Conservation (phyloP, 2,113 vertebrate species). For the Athene cunicularia region DNA sequence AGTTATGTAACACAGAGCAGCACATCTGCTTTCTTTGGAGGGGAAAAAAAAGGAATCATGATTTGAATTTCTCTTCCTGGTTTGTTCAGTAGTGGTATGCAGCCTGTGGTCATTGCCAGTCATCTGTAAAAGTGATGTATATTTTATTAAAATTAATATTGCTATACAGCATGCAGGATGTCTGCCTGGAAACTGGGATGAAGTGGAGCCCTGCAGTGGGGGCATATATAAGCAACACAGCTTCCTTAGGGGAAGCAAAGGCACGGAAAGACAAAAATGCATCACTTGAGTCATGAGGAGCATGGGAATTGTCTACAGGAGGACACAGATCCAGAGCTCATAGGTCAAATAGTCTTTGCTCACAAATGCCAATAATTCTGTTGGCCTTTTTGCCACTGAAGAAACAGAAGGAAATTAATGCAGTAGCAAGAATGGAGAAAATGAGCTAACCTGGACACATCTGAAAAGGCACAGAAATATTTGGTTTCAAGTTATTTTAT, state of each 20-base stretch:
- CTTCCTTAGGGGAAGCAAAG: neutral
- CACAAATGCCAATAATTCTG: neutral
- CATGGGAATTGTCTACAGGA: neutral
- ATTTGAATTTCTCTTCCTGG: neutral
- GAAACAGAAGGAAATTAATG: neutral
- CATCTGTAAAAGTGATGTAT: neutral
- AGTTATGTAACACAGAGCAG: neutral
- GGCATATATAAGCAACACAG: neutral
- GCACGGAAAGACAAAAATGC: neutral
- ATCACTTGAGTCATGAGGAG: neutral
- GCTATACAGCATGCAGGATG: neutral
- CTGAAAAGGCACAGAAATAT: neutral
- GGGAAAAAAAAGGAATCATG: fast-evolving
- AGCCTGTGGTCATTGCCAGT: neutral
- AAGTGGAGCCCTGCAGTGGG: neutral
- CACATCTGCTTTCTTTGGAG: neutral
- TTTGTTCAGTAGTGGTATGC: neutral
- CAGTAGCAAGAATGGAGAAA: neutral
- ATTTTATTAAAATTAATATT: neutral
- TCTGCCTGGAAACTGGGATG: neutral
- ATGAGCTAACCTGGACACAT: neutral
- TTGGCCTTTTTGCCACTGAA: neutral
- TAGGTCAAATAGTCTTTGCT: neutral
- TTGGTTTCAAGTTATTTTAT: neutral
- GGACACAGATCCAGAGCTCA: neutral